Conservation (phyloP, 2,113 vertebrate species). For the Fregata magnificens region DNA sequence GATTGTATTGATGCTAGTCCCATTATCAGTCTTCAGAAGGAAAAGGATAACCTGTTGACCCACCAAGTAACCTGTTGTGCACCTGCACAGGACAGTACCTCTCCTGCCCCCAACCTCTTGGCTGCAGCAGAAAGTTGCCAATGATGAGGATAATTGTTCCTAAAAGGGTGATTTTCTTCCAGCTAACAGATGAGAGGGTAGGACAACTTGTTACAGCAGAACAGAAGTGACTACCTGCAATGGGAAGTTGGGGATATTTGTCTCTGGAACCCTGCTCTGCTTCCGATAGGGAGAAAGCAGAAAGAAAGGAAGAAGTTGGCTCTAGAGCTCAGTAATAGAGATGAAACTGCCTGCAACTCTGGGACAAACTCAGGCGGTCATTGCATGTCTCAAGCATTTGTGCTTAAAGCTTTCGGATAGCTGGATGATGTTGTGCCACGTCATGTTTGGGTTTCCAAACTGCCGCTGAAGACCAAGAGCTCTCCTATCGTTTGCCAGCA, state of each 20-base stretch:
- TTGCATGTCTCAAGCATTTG: neutral
- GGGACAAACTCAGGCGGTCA: neutral
- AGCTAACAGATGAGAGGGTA: neutral
- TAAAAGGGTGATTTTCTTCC: neutral
- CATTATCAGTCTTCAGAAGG: neutral
- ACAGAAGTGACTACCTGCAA: neutral
- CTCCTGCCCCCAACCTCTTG: neutral
- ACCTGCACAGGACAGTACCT: neutral
- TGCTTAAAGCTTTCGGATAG: neutral
- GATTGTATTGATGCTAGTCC: neutral
- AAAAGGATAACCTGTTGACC: neutral
- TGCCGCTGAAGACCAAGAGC: neutral
- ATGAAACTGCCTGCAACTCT: neutral
- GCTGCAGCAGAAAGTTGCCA: neutral
- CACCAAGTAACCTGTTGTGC: neutral
- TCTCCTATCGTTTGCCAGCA: neutral
- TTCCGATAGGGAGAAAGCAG: neutral
- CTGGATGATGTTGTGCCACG: neutral
- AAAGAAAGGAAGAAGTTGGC: neutral
- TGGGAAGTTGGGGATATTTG: neutral
- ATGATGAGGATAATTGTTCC: neutral
- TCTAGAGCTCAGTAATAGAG: neutral
- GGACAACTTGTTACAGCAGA: neutral
- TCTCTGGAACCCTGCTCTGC: neutral
- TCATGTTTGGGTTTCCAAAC: neutral